Base-by-base conservation (phyloP, 2,888 invertebrate species). In the Eupithecia abbreviata region DNA sequence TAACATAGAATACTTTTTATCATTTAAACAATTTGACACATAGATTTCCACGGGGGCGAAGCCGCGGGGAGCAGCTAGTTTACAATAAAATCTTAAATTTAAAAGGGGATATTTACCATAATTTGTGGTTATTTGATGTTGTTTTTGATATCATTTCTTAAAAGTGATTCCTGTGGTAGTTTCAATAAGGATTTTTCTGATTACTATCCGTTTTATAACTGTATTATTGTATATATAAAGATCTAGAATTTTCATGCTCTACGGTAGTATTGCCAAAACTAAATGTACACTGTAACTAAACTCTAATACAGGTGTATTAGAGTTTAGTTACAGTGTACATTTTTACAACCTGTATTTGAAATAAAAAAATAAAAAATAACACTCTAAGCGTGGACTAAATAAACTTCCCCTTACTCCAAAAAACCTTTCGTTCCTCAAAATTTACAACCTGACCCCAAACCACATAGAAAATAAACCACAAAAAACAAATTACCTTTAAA, bases 401-500 rank as follows among this genome's bases (percentile, higher is more conserved):
- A 42, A 66, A 66, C 66, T n/a, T 45, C 10, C 6, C 6, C n/a
- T n/a, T 10, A 10, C n/a, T 68, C 68, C 9, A 42, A 72, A 58
- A 73, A 76, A 55, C 72, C 74, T 73, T 76, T 49, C 45, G 67
- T 73, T 43, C 71, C 78, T 72, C 55, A 75, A 77, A 71, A 78
- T 80, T 73, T 80, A 79, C 74, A 75, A 77, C 75, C 75, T 67
- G 41, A 76, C 77, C 78, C 72, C 72, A 51, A 74, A 67, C 77
- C 71, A 45, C 71, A 73, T n/a, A 73, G 55, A 45, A 58, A 68
- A 68, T 51, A 75, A 76, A 71, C 77, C 77, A 72, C 76, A 78
- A 73, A 77, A 84, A 84, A 75, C 82, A 84, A 86, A 84, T 86
- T 85, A 84, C 84, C 81, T 85, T 83, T 86, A 87, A 88, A 87